Evolutionary conservation across 2,113 vertebrate genomes (phyloP).

Genomic region (Charina bottae): DNA sequence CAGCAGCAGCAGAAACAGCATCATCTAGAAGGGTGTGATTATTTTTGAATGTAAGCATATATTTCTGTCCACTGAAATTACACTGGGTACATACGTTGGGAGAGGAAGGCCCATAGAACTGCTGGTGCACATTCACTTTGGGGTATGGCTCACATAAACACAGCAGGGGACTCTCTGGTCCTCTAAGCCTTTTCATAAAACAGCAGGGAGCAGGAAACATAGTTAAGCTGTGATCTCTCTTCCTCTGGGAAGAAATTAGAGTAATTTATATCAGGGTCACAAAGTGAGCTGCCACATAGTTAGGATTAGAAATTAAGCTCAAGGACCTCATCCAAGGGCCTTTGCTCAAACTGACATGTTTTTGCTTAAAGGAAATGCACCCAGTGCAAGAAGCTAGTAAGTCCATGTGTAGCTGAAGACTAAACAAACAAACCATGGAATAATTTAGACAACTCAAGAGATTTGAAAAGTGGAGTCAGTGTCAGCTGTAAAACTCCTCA

Average conservation of each 20-base stretch:
- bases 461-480: not conserved
- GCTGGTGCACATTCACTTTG: not conserved
- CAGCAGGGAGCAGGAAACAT: not conserved
- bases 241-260: not conserved
- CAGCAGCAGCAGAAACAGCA: not conserved
- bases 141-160: not conserved
- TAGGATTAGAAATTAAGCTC: slow-evolving; percentile 14
- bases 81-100: not conserved
- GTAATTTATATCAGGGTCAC: not conserved
- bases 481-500: not conserved
- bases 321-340: slow-evolving; percentile 3
- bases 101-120: not conserved
- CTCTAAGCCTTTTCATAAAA: slow-evolving; percentile 7
- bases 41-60: not conserved
- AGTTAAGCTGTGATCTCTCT: not conserved
- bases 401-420: not conserved
- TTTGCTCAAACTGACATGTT: slow-evolving; percentile 20
- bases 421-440: not conserved
- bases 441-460: not conserved
- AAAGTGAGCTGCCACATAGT: not conserved
- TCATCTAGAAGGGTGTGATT: not conserved
- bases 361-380: slow-evolving; percentile 17
- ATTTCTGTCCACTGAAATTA: not conserved
- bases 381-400: slow-evolving; percentile 11
- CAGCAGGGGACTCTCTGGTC: fast-evolving